A percentile compares a stretch with the other conserved stretches of the same genome.
Evolutionary conservation across 2,797 vertebrate species (phyloP).

Genomic region (Liasis olivaceus): DNA sequence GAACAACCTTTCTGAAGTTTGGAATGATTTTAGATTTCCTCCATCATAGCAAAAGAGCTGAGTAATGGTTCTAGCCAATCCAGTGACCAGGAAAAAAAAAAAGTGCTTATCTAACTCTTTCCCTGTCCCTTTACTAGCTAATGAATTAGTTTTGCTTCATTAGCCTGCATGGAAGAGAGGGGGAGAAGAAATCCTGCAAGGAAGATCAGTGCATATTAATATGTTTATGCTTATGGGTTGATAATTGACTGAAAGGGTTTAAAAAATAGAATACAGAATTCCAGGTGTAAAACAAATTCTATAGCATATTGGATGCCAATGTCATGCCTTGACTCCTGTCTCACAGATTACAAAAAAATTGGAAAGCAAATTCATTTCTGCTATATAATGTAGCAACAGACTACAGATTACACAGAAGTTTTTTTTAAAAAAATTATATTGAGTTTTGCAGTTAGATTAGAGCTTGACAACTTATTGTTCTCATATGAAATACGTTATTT

Average conservation of each 20-base stretch:
- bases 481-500: slow-evolving; percentile 30
- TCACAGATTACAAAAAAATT: neutral
- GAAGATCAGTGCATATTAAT: neutral
- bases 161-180: neutral
- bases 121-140: neutral
- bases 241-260: neutral
- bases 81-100: neutral
- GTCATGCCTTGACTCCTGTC: neutral
- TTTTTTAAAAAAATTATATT: neutral
- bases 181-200: neutral
- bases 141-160: neutral
- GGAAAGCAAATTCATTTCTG: neutral
- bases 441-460: neutral
- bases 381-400: neutral
- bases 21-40: neutral
- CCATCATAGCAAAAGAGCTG: neutral
- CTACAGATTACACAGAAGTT: neutral
- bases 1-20: neutral
- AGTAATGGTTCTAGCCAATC: neutral
- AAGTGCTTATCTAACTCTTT: neutral
- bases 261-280: neutral
- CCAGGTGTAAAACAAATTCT: neutral
- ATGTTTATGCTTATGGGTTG: no score
- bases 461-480: slow-evolving; percentile 38
- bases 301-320: neutral